These are phyloP conservation scores for Gobionotothen gibberifrons DNA, from an alignment of 2,797 vertebrate species.

Conservation along the genomic window DNA sequence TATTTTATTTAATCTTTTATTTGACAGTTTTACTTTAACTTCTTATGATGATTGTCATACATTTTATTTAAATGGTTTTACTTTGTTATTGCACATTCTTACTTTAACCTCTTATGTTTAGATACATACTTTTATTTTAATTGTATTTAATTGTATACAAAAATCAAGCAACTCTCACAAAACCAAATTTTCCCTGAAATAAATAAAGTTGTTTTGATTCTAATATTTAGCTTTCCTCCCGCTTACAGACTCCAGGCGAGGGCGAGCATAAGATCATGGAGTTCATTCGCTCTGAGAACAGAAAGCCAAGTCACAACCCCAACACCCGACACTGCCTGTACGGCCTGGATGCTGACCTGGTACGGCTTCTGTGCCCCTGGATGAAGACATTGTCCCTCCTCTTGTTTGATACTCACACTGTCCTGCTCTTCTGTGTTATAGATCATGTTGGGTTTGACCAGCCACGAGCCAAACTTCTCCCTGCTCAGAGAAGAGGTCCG, in stretches of 20 bases:
- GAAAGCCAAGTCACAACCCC: conserved; percentile 89
- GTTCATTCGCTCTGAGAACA: conserved; percentile 96
- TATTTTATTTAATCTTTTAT: no score
- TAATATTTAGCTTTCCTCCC: neutral
- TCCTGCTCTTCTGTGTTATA: conserved; percentile 67
- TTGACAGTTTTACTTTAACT: no score
- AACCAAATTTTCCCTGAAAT: no score
- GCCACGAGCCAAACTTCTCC: conserved; percentile 97
- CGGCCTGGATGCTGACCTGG: conserved; percentile 98
- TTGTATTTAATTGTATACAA: no score
- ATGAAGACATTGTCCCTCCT: neutral
- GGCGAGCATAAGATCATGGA: conserved; percentile 99
- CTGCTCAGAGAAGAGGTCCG: conserved; percentile 98
- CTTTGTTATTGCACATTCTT: no score
- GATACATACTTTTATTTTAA: no score
- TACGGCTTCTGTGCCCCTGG: conserved; percentile 66
- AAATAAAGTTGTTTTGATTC: no score
- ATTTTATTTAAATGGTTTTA: no score
- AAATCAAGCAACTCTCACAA: no score
- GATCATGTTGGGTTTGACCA: conserved; percentile 99
- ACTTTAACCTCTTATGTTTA: no score
- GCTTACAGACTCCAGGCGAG: conserved; percentile 93
- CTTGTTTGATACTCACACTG: neutral
- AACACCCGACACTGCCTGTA: conserved; percentile 99
- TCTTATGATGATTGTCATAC: no score